Conservation (phyloP, 1,140 invertebrate species). For the Zeugodacus cucurbitae region DNA sequence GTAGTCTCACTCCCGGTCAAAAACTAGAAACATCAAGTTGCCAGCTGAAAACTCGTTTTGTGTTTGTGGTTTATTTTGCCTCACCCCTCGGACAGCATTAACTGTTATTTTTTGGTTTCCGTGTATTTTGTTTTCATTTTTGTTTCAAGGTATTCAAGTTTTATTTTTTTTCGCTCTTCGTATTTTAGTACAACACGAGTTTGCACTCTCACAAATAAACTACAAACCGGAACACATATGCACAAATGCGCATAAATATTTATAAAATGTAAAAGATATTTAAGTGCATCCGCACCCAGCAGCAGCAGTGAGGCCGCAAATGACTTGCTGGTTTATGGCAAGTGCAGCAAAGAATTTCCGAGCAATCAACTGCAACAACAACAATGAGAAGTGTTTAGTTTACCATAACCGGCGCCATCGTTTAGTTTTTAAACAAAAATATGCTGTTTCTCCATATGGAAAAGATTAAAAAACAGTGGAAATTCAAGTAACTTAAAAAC, state of each 20-base stretch:
- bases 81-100: neutral
- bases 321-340: neutral
- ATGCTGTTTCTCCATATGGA: neutral
- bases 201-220: neutral
- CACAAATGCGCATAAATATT: conserved; percentile 3
- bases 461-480: neutral
- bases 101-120: neutral
- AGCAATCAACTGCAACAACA: neutral
- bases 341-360: neutral
- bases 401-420: neutral
- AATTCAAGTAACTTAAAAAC: neutral
- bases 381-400: neutral
- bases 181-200: conserved; percentile 10
- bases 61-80: neutral
- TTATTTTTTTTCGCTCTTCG: neutral
- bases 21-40: neutral
- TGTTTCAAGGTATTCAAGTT: neutral
- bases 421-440: neutral
- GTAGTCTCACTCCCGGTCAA: no score
- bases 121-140: neutral
- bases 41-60: neutral
- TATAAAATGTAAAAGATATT: conserved; percentile 35
- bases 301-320: neutral
- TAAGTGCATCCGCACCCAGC: conserved; percentile 25
- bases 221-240: conserved; percentile 13